These are phyloP conservation scores for Leuctra nigra DNA, from an alignment of 2,888 invertebrate genomes.

Conservation along the genomic window DNA sequence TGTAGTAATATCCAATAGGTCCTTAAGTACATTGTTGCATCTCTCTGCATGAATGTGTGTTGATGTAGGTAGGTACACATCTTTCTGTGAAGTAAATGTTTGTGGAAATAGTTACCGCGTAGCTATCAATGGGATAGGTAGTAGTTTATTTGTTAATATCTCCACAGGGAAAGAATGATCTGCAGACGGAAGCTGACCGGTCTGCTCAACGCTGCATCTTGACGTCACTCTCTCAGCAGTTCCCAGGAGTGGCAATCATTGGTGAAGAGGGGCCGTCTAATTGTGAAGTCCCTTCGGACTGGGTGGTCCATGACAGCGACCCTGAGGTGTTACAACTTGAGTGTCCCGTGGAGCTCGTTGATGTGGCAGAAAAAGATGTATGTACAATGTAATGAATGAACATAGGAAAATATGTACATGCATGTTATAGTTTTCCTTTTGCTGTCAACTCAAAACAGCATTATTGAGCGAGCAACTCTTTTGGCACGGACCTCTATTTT, in stretches of 20 bases:
- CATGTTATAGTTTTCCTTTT: no score
- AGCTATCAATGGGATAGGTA: not conserved
- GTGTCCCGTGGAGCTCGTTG: constrained; percentile 61
- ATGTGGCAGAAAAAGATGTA: constrained; percentile 67
- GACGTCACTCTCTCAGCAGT: constrained; percentile 74
- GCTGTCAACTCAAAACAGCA: no score
- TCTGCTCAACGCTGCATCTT: constrained; percentile 92
- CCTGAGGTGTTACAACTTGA: constrained; percentile 53
- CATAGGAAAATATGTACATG: no score
- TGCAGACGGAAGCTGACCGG: constrained; percentile 97
- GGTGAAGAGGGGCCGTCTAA: constrained; percentile 80
- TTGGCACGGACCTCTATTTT: no score
- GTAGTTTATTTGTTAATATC: constrained; percentile 23
- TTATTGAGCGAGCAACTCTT: not conserved
- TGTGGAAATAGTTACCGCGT: constrained; percentile 19
- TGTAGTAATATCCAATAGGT: no score
- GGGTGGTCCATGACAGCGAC: constrained; percentile 67
- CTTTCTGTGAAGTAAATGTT: not conserved
- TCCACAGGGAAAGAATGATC: constrained; percentile 76
- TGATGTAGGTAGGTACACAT: not conserved
- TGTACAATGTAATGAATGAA: no score
- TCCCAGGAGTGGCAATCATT: constrained; percentile 76
- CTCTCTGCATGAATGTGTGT: no score
- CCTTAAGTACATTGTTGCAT: no score
- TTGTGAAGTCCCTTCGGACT: constrained; percentile 63